phyloP scores from a whole-genome alignment of 2,113 vertebrate genomes.

The Tautogolabrus adspersus region DNA sequence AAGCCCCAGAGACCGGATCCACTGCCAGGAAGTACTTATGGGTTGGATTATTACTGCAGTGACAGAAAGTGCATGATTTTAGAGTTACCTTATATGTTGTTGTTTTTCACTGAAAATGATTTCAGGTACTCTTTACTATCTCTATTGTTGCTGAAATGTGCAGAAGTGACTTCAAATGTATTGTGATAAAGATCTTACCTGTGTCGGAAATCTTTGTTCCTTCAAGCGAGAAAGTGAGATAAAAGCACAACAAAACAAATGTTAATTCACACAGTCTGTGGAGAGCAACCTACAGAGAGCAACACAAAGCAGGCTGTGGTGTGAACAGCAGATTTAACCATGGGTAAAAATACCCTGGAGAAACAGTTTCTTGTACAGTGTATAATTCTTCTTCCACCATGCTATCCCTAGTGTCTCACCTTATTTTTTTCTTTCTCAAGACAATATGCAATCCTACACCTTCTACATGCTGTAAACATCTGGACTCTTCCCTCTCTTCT shows the following conservation, averaged over 20 bases:
- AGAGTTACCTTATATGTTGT: neutral
- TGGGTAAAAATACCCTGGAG: slow-evolving; percentile 65
- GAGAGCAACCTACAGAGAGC: slow-evolving; percentile 56
- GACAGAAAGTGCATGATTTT: slow-evolving; percentile 12
- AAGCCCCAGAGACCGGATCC: slow-evolving; percentile 93
- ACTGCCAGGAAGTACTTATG: slow-evolving; percentile 99
- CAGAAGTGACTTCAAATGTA: slow-evolving; percentile 10
- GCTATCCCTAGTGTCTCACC: slow-evolving; percentile 46
- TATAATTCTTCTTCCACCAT: slow-evolving; percentile 32
- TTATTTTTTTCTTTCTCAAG: slow-evolving; percentile 27
- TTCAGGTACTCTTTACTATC: neutral
- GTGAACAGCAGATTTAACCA: slow-evolving; percentile 65
- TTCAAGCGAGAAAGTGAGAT: slow-evolving; percentile 85
- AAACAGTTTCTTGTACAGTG: slow-evolving; percentile 46
- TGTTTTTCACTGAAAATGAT: neutral
- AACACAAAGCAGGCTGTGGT: slow-evolving; percentile 50
- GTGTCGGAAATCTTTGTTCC: slow-evolving; percentile 99
- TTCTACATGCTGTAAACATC: slow-evolving; percentile 43
- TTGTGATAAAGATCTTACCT: slow-evolving; percentile 87
- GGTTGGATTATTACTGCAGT: slow-evolving; percentile 94
- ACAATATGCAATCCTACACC: slow-evolving; percentile 15
- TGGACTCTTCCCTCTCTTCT: neutral
- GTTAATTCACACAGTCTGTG: slow-evolving; percentile 67
- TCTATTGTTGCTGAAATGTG: slow-evolving; percentile 3
- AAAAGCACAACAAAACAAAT: slow-evolving; percentile 74